A percentile compares a stretch with the other conserved stretches of the same genome.
Evolutionary conservation across 2,797 vertebrate species (phyloP).

Genomic region (Enteromius trimaculatus): DNA sequence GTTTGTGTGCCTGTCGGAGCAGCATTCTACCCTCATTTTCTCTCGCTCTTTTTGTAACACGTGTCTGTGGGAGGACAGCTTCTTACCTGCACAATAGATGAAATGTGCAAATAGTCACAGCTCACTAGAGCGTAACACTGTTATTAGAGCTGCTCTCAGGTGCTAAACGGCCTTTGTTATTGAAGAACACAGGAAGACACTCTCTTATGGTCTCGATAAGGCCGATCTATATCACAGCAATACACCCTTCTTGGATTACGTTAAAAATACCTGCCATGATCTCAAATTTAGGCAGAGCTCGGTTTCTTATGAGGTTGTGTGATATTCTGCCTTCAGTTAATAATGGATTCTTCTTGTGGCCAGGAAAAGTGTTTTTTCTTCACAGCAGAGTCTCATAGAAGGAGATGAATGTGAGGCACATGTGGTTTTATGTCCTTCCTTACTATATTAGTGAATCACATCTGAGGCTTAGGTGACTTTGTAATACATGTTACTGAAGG

Average conservation of each 20-base stretch:
- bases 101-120: constrained; percentile 54
- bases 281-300: constrained; percentile 24
- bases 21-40: constrained; percentile 40
- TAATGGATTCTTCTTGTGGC: constrained; percentile 38
- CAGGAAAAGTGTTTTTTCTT: constrained; percentile 16
- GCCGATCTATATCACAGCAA: constrained; percentile 3
- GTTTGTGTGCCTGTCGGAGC: constrained; percentile 33
- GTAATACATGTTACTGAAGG: not conserved
- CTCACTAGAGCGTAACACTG: constrained; percentile 50
- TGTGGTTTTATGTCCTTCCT: constrained; percentile 33
- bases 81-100: constrained; percentile 47
- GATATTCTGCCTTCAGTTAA: constrained; percentile 34
- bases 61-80: constrained; percentile 52
- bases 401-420: constrained; percentile 30
- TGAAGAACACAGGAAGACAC: constrained; percentile 17
- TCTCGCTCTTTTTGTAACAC: constrained; percentile 43
- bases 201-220: constrained; percentile 2
- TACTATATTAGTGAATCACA: constrained; percentile 10
- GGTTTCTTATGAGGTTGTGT: constrained; percentile 13
- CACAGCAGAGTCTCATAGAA: constrained; percentile 1
- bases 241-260: constrained; percentile 23
- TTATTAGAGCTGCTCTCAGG: constrained; percentile 57
- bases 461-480: constrained; percentile 29
- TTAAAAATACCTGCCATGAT: constrained; percentile 14
- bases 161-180: constrained; percentile 47